Evolutionary conservation across 2,797 vertebrate species (phyloP).

Genomic region (Sebastes miniatus): DNA sequence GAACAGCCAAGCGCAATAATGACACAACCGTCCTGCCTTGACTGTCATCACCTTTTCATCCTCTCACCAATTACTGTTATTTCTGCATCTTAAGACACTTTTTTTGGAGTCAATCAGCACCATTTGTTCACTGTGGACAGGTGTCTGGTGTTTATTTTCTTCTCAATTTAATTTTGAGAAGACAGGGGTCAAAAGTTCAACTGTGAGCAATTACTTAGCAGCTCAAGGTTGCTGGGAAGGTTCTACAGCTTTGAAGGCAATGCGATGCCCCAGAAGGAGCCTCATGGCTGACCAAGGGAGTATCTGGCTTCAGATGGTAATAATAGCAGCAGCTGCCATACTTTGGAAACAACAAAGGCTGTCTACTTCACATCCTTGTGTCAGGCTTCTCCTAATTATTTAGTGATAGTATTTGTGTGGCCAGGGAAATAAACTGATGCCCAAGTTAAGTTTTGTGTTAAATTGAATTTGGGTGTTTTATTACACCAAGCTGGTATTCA

Average conservation of each 20-base stretch:
- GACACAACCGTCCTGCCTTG: neutral
- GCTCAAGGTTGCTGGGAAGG: conserved; percentile 55
- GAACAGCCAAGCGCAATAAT: neutral
- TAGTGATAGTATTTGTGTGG: neutral
- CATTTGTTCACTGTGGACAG: conserved; percentile 47
- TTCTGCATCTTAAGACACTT: conserved; percentile 5
- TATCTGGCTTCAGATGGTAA: conserved; percentile 67
- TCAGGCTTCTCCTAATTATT: conserved; percentile 1
- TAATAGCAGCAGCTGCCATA: conserved; percentile 71
- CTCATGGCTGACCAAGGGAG: conserved; percentile 41
- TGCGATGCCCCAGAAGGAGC: conserved; percentile 55
- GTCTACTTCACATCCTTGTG: conserved; percentile 32
- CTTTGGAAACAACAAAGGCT: conserved; percentile 41
- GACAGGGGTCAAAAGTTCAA: conserved; percentile 56
- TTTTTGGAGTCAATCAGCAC: neutral
- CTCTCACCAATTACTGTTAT: conserved; percentile 2
- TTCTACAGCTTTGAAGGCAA: conserved; percentile 62
- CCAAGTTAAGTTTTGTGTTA: conserved; percentile 12
- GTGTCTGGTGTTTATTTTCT: conserved; percentile 58
- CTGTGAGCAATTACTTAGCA: conserved; percentile 62
- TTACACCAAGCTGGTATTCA: neutral
- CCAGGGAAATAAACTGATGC: neutral
- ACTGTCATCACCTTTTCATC: conserved; percentile 6
- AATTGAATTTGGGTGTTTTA: conserved; percentile 5
- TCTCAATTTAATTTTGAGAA: conserved; percentile 44